Percentiles rank a stretch among this genome's conserved stretches.
These are phyloP conservation scores for Busseola fusca DNA, from an alignment of 2,888 invertebrate species.

Conservation along the genomic window DNA sequence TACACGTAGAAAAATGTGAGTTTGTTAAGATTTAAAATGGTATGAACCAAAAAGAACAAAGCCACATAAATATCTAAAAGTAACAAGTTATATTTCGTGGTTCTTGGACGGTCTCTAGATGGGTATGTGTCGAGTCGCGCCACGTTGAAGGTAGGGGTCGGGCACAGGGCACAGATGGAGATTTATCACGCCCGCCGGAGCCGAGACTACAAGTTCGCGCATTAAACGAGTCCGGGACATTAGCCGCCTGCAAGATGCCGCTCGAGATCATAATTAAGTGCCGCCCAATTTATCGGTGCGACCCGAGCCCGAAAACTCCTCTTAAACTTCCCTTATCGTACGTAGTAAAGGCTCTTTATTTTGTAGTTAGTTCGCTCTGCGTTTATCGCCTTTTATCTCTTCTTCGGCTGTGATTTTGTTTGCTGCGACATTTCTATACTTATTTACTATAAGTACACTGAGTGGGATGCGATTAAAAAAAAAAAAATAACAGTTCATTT, in stretches of 20 bases:
- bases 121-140: constrained; percentile 59
- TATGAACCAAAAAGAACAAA: constrained; percentile 6
- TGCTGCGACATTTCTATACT: constrained; percentile 30
- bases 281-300: constrained; percentile 89
- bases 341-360: constrained; percentile 87
- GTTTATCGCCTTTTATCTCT: constrained; percentile 84
- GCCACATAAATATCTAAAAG: constrained; percentile 15
- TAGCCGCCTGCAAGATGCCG: constrained; percentile 89
- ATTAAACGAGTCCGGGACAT: constrained; percentile 89
- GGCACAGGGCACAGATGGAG: constrained; percentile 81
- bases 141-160: constrained; percentile 69
- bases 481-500: background rate
- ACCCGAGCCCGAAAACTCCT: constrained; percentile 86
- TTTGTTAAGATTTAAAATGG: background rate
- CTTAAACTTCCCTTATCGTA: constrained; percentile 88
- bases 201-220: constrained; percentile 88
- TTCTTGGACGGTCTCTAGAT: constrained; percentile 55
- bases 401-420: constrained; percentile 63
- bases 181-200: constrained; percentile 88
- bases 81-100: constrained; percentile 33
- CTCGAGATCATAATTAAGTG: constrained; percentile 89
- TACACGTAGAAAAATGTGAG: background rate
- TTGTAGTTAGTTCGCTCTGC: constrained; percentile 84
- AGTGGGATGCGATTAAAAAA: constrained; percentile 13
- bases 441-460: background rate